Conservation (phyloP, 2,888 invertebrate genomes). For the Eudasyphora cyanicolor region DNA sequence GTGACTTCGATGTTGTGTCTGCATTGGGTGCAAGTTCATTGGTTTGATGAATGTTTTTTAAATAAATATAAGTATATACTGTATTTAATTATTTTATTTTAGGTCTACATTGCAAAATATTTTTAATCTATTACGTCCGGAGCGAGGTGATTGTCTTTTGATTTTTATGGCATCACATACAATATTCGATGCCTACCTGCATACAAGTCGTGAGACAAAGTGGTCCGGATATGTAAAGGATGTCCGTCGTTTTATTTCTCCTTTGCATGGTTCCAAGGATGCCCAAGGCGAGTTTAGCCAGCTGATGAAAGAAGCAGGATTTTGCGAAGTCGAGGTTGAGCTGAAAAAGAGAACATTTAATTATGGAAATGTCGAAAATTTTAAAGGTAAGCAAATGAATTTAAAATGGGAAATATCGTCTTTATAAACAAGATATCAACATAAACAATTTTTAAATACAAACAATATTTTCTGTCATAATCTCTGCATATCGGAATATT, state of each 20-base stretch:
- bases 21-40: slow-evolving; percentile 88
- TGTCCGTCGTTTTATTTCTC: not conserved
- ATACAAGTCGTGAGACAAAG: not conserved
- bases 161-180: not conserved
- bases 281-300: not conserved
- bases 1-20: slow-evolving; percentile 88
- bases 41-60: slow-evolving; percentile 22
- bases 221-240: not conserved
- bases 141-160: not conserved
- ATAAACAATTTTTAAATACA: not conserved
- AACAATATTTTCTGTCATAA: not conserved
- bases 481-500: too few species aligned
- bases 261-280: not conserved
- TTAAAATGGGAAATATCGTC: too few species aligned
- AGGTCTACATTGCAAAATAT: slow-evolving; percentile 22
- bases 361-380: slow-evolving; percentile 82
- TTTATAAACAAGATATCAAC: too few species aligned
- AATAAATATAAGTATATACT: not conserved
- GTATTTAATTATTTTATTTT: not conserved
- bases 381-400: slow-evolving; percentile 81
- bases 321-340: not conserved
- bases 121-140: slow-evolving; percentile 9
- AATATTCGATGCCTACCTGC: not conserved
- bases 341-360: slow-evolving; percentile 78
- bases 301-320: not conserved